A percentile compares a stretch with the other conserved stretches of the same genome.
These are phyloP conservation scores for Notechis scutatus DNA, from an alignment of 2,113 vertebrate species.

Conservation along the genomic window DNA sequence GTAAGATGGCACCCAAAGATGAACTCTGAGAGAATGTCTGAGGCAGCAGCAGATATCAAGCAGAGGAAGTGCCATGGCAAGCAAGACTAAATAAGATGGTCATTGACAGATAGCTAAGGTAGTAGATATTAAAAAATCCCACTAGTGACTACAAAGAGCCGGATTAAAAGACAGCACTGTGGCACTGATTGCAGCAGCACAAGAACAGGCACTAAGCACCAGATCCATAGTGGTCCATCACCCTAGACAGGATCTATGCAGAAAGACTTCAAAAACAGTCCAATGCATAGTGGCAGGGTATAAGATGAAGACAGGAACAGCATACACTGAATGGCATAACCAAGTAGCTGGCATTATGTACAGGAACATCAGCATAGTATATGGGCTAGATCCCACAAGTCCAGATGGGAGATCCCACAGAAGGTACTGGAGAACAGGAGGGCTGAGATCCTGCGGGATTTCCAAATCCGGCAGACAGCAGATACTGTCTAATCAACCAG, in stretches of 20 bases:
- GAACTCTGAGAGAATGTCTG: neutral
- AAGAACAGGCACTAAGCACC: neutral
- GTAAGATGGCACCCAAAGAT: neutral
- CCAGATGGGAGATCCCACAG: neutral
- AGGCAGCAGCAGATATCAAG: neutral
- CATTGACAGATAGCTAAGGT: neutral
- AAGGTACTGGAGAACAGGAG: neutral
- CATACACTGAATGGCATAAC: neutral
- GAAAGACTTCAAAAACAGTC: neutral
- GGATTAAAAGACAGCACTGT: neutral
- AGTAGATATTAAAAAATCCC: neutral
- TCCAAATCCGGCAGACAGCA: neutral
- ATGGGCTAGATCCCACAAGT: neutral
- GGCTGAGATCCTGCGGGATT: neutral
- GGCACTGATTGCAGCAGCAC: neutral
- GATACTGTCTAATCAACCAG: neutral
- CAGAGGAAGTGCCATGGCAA: neutral
- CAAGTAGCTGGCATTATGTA: neutral
- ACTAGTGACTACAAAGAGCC: neutral
- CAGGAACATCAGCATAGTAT: neutral
- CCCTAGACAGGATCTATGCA: neutral
- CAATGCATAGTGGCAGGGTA: neutral
- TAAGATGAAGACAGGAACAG: neutral
- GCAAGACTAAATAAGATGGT: neutral
- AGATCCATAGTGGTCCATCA: neutral